These are phyloP conservation scores for Pangasianodon gigas DNA, from an alignment of 2,113 vertebrate species.

Conservation along the genomic window DNA sequence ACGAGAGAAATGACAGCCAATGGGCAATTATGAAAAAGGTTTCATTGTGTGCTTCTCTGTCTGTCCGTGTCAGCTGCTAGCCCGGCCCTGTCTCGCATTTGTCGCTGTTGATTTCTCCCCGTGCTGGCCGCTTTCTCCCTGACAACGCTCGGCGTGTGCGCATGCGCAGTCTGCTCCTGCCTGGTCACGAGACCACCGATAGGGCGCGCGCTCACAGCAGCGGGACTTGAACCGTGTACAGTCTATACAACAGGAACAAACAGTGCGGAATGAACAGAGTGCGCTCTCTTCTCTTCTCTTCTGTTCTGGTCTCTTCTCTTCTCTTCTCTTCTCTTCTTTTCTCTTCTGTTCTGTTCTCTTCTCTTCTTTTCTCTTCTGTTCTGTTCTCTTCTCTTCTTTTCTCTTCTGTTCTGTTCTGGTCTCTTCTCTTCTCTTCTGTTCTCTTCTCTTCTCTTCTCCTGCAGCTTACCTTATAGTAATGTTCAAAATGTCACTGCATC, in stretches of 20 bases:
- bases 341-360: background rate
- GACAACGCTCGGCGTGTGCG: conserved; percentile 60
- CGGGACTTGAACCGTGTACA: background rate
- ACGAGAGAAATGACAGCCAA: background rate
- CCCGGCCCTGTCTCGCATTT: conserved; percentile 15
- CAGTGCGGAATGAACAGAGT: background rate
- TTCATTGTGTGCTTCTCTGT: conserved; percentile 23
- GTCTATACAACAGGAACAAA: background rate
- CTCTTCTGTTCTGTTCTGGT: background rate
- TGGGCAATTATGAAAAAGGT: background rate
- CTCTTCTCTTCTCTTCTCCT: background rate
- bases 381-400: no score
- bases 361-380: no score
- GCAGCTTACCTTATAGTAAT: no score
- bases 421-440: background rate
- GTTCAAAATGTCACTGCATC: background rate
- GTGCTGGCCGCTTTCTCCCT: conserved; percentile 58
- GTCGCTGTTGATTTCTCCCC: conserved; percentile 41
- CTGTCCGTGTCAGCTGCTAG: background rate
- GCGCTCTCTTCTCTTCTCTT: background rate
- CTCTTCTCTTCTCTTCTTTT: background rate
- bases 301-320: background rate
- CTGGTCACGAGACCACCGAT: conserved; percentile 58
- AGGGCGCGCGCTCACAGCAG: conserved; percentile 38
- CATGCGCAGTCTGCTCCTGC: conserved; percentile 61